Base-by-base conservation (phyloP, 1,140 invertebrate genomes). In the Zaprionus kolodkinae region DNA sequence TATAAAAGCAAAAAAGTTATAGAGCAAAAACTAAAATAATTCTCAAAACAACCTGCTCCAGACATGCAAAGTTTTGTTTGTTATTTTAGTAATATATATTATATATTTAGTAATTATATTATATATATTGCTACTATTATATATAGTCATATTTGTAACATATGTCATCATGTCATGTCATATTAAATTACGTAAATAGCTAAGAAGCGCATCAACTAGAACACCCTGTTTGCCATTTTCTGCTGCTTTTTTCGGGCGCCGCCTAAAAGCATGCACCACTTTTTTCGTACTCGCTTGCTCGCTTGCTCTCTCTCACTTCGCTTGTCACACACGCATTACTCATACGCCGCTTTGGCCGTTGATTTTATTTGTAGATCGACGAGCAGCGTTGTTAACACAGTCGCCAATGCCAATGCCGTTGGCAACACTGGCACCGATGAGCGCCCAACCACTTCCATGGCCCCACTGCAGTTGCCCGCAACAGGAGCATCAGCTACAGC, bases 221-320 rank as follows among this genome's bases (percentile, higher is more conserved):
- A 30, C 27, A 30, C 3, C 6, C 27, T 30, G 27, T 6, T 3
- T 6, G 27, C n/a, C 7, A 2, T 9, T 57, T 36, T 45, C 0
- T 6, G 59, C 40, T 40, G n/a, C 6, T 60, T n/a, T 61, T 72
- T 45, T 50, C 11, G n/a, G 48, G 0, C 15, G 3, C 1, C 25
- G 76, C 76, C 76, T 66, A 55, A 75, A 78, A 65, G 72, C 56
- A 78, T 78, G 75, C 70, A 36, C 73, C 54, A 36, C 10, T 68
- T 76, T 79, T 67, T 66, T 54, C 12, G 9, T n/a, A 30, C 6
- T 12, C 9, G 15, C 15, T 12, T 5, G 15, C 15, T 55, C 1
- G n/a, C 33, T 60, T 11, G n/a, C 54, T 35, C 36, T 21, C 6
- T 1, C 38, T 17, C 25, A 30, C 27, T 59, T 45, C 21, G 21